Evolutionary conservation across 92 coral and sea anemone genomes (phyloP).

Genomic region (Umimayanthus chanpuru): DNA sequence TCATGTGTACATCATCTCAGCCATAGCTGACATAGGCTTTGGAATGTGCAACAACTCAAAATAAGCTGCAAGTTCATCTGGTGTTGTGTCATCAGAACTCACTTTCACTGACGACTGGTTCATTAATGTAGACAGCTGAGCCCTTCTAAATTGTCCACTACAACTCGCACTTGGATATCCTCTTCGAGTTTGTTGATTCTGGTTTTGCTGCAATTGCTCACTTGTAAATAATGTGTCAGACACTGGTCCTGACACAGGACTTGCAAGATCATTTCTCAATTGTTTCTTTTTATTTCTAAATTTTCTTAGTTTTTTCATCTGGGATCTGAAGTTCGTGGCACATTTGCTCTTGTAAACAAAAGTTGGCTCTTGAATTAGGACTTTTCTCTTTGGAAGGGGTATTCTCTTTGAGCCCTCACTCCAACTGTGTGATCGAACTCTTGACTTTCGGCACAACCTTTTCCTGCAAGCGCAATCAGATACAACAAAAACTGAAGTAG

Average conservation of each 20-base stretch:
- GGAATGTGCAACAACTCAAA: slow-evolving; percentile 95
- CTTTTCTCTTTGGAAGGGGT: slow-evolving; percentile 48
- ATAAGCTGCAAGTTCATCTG: slow-evolving; percentile 96
- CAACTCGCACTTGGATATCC: slow-evolving; percentile 64
- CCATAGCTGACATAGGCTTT: slow-evolving; percentile 99
- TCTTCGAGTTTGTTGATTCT: slow-evolving; percentile 3
- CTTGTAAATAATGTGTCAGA: slow-evolving; percentile 28
- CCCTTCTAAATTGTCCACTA: slow-evolving; percentile 85
- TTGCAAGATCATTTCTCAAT: background rate
- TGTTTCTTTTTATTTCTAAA: slow-evolving; percentile 18
- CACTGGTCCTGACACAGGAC: slow-evolving; percentile 15
- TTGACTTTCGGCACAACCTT: slow-evolving; percentile 53
- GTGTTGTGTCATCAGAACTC: slow-evolving; percentile 95
- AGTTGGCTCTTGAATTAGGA: slow-evolving; percentile 75
- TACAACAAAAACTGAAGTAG: background rate
- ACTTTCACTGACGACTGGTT: slow-evolving; percentile 60
- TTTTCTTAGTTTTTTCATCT: slow-evolving; percentile 13
- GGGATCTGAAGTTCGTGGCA: slow-evolving; percentile 11
- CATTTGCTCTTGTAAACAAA: slow-evolving; percentile 75
- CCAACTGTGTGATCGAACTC: slow-evolving; percentile 46
- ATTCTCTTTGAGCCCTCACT: slow-evolving; percentile 36
- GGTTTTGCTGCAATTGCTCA: background rate
- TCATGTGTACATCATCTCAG: slow-evolving; percentile 99
- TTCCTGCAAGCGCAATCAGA: slow-evolving; percentile 41
- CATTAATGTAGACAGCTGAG: slow-evolving; percentile 35